Percentiles rank a stretch among this genome's conserved stretches.
Evolutionary conservation across 1,140 invertebrate species (phyloP).

Genomic region (Micrasema minimum): DNA sequence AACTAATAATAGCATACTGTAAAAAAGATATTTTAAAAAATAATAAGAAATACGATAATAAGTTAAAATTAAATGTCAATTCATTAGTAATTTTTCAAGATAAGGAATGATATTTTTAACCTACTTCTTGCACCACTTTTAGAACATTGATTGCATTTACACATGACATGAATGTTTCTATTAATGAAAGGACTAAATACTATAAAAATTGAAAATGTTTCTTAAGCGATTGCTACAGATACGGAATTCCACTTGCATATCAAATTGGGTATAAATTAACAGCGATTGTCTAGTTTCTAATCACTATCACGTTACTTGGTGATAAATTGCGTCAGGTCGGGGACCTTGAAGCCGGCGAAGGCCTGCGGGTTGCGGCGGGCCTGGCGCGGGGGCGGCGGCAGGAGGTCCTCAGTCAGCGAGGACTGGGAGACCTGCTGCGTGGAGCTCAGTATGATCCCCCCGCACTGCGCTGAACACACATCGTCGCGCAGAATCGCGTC

Average conservation of each 20-base stretch:
- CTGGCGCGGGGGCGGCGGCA: slow-evolving; percentile 58
- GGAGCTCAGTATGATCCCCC: slow-evolving; percentile 66
- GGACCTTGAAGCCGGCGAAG: slow-evolving; percentile 63
- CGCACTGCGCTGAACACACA: slow-evolving; percentile 91
- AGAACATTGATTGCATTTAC: too few species aligned
- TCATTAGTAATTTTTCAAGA: too few species aligned
- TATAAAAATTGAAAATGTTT: too few species aligned
- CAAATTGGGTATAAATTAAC: neutral
- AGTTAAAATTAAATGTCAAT: too few species aligned
- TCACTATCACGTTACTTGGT: slow-evolving; percentile 41
- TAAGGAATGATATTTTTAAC: too few species aligned
- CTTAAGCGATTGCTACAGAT: too few species aligned
- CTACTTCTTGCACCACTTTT: too few species aligned
- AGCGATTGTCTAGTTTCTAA: slow-evolving; percentile 7
- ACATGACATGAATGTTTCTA: too few species aligned
- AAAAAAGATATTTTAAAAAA: too few species aligned
- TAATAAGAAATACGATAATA: too few species aligned
- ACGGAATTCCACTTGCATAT: neutral
- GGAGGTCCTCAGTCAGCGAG: slow-evolving; percentile 45
- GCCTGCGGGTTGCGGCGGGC: slow-evolving; percentile 55
- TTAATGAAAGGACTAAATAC: too few species aligned
- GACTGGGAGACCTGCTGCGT: slow-evolving; percentile 15
- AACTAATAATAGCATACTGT: too few species aligned
- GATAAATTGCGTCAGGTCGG: slow-evolving; percentile 57
- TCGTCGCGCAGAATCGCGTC: slow-evolving; percentile 86